Conservation (phyloP, 1,140 invertebrate genomes). For the Magallana ariakensis region DNA sequence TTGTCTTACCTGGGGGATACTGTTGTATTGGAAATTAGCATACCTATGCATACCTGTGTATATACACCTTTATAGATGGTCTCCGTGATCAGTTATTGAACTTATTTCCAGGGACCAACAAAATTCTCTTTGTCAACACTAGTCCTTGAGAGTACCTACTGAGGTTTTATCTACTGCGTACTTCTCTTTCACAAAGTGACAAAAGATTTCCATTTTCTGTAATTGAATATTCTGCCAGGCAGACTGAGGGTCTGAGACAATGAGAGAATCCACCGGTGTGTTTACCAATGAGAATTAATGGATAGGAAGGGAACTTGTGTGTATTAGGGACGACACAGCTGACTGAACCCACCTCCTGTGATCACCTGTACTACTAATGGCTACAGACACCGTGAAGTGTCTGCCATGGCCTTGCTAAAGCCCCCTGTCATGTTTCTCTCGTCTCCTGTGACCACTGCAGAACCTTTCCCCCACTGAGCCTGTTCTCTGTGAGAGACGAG, state of each 20-base stretch:
- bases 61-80: not conserved
- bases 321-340: not conserved
- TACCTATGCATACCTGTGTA: constrained; percentile 16
- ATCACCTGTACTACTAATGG: not conserved
- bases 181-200: not conserved
- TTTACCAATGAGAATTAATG: constrained; percentile 24
- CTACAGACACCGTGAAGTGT: not conserved
- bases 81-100: not conserved
- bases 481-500: not conserved
- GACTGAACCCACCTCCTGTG: not conserved
- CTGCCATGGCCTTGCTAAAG: not conserved
- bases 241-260: not conserved
- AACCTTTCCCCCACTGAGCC: not conserved
- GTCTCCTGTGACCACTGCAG: not conserved
- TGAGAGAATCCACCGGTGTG: not conserved
- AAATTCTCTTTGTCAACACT: no score
- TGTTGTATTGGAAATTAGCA: not conserved
- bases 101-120: no score
- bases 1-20: not conserved
- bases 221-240: not conserved
- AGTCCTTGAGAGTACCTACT: no score
- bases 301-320: not conserved
- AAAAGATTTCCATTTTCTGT: not conserved
- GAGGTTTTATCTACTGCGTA: not conserved
- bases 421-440: not conserved